Conservation (phyloP, 2,113 vertebrate species). For the Hydrolagus affinis region DNA sequence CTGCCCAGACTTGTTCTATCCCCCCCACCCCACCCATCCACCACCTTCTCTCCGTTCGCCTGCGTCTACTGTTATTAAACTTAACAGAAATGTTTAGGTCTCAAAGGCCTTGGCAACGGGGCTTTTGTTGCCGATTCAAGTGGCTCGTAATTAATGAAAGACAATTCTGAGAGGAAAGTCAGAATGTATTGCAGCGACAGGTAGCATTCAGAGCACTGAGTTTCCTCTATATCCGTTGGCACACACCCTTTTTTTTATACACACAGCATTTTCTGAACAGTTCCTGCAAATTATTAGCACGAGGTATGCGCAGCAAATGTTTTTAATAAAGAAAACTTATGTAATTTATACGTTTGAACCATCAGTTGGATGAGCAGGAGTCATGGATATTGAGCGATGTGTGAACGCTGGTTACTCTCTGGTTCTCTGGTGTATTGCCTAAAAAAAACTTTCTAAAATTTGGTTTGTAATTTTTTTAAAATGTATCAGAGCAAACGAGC, state of each 20-base stretch:
- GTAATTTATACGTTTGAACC: too few species aligned
- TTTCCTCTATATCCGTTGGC: not conserved
- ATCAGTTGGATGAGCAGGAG: too few species aligned
- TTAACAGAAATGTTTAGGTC: slow-evolving; percentile 16
- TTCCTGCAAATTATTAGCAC: not conserved
- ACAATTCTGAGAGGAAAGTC: not conserved
- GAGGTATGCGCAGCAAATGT: not conserved
- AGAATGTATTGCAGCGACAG: not conserved
- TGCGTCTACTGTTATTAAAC: slow-evolving; percentile 1
- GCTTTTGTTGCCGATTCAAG: slow-evolving; percentile 15
- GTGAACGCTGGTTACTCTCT: too few species aligned
- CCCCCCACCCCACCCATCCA: too few species aligned
- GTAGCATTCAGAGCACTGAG: not conserved
- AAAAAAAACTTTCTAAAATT: too few species aligned
- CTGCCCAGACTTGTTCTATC: slow-evolving; percentile 12
- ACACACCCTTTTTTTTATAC: not conserved
- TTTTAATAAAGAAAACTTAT: not conserved
- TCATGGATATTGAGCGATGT: too few species aligned
- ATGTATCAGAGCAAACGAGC: too few species aligned
- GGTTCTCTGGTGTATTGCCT: too few species aligned
- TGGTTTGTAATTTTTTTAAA: too few species aligned
- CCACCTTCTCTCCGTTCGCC: not conserved
- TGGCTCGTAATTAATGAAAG: not conserved
- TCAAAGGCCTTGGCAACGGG: slow-evolving; percentile 19
- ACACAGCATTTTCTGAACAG: not conserved